Evolutionary conservation across 2,888 invertebrate species (phyloP).

Genomic region (Pimpla rufipes): DNA sequence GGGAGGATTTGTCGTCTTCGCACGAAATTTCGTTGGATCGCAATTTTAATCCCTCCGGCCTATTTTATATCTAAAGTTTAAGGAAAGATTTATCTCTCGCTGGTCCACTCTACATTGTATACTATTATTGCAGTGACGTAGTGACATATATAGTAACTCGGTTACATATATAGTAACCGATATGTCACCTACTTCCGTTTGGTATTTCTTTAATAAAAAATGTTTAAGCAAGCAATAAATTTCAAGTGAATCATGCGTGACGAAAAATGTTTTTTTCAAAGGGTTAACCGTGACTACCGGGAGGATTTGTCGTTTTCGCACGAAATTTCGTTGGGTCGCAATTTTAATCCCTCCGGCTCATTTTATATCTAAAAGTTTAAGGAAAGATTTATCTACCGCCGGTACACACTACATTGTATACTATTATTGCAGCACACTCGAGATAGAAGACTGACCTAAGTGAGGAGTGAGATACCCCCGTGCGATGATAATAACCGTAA

Average conservation of each 20-base stretch:
- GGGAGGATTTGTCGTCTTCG: background rate
- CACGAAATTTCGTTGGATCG: background rate
- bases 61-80: background rate
- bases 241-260: too few species aligned
- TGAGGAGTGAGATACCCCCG: slow-evolving; percentile 66
- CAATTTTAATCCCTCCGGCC: background rate
- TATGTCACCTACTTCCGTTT: too few species aligned
- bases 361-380: slow-evolving; percentile 39
- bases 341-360: background rate
- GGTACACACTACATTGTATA: slow-evolving; percentile 25
- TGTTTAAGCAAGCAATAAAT: background rate
- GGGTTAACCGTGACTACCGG: background rate
- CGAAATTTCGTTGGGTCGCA: too few species aligned
- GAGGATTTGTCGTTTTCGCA: too few species aligned
- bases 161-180: too few species aligned
- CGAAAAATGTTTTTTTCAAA: too few species aligned
- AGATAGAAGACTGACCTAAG: slow-evolving; percentile 51
- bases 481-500: slow-evolving; percentile 79
- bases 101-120: too few species aligned
- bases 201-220: too few species aligned
- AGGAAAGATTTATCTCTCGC: background rate
- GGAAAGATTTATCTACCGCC: slow-evolving; percentile 48
- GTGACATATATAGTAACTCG: too few species aligned
- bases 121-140: too few species aligned
- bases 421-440: slow-evolving; percentile 39